These are phyloP conservation scores for Dysmachus trigonus DNA, from an alignment of 2,888 invertebrate species.

Conservation along the genomic window DNA sequence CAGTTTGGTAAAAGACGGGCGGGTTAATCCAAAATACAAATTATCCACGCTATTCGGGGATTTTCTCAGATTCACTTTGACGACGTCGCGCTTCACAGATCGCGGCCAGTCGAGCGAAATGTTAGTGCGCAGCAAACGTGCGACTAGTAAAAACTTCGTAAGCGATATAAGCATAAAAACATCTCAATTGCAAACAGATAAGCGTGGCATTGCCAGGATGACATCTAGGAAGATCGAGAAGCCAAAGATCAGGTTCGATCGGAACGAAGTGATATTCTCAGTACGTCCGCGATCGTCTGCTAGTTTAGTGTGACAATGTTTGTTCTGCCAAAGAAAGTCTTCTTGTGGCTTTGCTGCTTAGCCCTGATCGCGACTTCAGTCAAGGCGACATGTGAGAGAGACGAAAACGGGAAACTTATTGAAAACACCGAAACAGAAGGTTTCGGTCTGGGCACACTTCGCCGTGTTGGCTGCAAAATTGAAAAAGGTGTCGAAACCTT, in stretches of 20 bases:
- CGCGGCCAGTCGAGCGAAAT: not conserved
- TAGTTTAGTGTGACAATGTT: not conserved
- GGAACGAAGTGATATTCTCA: not conserved
- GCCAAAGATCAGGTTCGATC: not conserved
- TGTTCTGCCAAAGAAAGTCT: not conserved
- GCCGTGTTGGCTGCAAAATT: constrained; percentile 28
- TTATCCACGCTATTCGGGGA: not conserved
- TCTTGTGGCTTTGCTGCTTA: not conserved
- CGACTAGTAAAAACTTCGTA: not conserved
- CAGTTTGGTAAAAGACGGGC: not conserved
- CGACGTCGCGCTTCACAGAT: not conserved
- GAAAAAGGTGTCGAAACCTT: constrained; percentile 34
- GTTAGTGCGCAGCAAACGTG: not conserved
- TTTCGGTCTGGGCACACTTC: not conserved
- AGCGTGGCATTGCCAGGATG: not conserved
- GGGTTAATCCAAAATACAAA: not conserved
- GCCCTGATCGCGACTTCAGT: not conserved
- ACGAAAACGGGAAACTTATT: not conserved
- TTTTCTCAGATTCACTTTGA: not conserved
- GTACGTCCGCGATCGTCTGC: not conserved
- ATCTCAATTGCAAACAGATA: not conserved
- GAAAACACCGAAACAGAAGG: not conserved
- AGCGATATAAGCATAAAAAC: not conserved
- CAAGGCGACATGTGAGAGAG: not conserved
- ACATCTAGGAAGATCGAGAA: not conserved